These are phyloP conservation scores for Strigamia transsilvanica DNA, from an alignment of 2,888 invertebrate genomes.

Conservation along the genomic window DNA sequence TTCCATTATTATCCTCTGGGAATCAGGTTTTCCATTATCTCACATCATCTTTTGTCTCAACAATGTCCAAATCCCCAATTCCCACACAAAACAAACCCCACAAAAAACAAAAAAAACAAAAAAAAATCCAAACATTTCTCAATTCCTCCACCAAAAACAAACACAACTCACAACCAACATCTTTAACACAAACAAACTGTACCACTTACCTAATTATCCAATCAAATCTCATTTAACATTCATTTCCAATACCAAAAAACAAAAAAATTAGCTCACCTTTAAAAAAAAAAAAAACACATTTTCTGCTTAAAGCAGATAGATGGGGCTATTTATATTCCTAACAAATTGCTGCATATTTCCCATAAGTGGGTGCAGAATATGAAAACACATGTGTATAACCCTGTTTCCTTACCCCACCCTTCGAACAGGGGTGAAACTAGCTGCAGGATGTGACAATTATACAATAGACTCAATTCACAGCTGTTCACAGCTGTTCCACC, in stretches of 20 bases:
- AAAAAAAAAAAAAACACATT: background rate
- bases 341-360: background rate
- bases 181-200: background rate
- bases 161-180: too few relatives aligned
- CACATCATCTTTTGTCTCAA: constrained; percentile 8
- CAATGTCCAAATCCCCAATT: background rate
- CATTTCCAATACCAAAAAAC: too few relatives aligned
- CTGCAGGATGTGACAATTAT: constrained; percentile 8
- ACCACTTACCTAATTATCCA: background rate
- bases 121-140: background rate
- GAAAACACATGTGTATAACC: background rate
- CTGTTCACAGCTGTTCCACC: background rate
- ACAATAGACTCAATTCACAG: background rate
- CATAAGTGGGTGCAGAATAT: background rate
- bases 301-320: background rate
- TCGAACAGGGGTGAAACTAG: background rate
- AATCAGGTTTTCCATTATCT: background rate
- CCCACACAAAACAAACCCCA: background rate
- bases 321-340: background rate
- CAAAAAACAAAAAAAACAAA: background rate
- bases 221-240: too few relatives aligned
- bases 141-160: background rate
- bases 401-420: background rate
- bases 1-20: background rate
- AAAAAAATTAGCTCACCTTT: background rate